Evolutionary conservation across 2,888 invertebrate genomes (phyloP), one percentile per base, ranked within the genome.

Genomic region (Erebia epiphron): DNA sequence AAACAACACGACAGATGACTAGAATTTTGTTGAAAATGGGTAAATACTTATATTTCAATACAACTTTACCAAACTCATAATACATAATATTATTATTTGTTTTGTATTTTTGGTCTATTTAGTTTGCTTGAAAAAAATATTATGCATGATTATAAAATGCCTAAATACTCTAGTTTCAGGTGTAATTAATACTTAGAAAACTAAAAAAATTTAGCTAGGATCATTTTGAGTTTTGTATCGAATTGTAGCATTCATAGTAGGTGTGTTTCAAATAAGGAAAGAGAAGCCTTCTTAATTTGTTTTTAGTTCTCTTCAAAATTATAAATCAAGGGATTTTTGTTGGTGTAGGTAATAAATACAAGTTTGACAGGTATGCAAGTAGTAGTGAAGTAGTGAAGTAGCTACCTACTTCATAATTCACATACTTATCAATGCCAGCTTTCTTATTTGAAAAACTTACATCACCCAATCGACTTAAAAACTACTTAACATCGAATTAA

Each of bases 11-110:
- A 70, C 75, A 73, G 70, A 73, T 78, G 82, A 84, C 84, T 84
- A 85, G 82, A 82, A 75, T 78, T 65, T 57, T 75, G 75, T 76
- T 73, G 41, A 76, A 72, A 75, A 71, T 76, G 16, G 56, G 46
- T 16, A 57, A 7, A 41, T 21, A 43, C 8, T 7, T 1, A 61
- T 63, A 50, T 26, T 63, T 63, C 50, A 63, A 50, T 35, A 21
- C 50, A 63, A 63, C 46, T 63, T 57, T 26, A 21, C 1, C 21
- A 14, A 26, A 26, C 56, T 26, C 14, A 10, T 21, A 13, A 54
- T 18, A 18, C 54, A 35, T 50, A 50, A 35, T 50, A 50, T 10
- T 50, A 50, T 10, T 54, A 26, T 56, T 56, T 7, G 13, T 26
- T 56, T 56, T 56, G 21, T 26, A 13, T 14, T 56, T 46, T 13